phyloP scores from a whole-genome alignment of 2,113 vertebrate species.

The Carassius auratus region DNA sequence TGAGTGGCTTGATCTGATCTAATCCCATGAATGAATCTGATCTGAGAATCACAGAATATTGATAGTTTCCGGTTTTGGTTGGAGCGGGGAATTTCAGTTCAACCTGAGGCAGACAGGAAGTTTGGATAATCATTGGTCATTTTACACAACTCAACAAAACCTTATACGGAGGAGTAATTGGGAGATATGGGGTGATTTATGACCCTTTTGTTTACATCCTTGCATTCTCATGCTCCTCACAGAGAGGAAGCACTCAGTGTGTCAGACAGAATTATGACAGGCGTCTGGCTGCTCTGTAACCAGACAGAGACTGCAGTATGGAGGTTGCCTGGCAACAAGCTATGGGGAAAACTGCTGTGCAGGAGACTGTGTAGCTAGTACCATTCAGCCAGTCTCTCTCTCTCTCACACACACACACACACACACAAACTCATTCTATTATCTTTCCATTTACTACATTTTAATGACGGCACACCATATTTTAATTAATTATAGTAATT shows the following conservation, averaged over 20 bases:
- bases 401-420: background rate
- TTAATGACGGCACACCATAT: no score
- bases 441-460: background rate
- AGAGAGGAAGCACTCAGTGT: slow-evolving; percentile 17
- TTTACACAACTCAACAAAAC: background rate
- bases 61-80: slow-evolving; percentile 96
- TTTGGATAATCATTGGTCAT: background rate
- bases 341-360: slow-evolving; percentile 48
- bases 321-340: slow-evolving; percentile 74
- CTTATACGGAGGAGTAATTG: background rate
- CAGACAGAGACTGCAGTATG: slow-evolving; percentile 57
- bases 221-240: slow-evolving; percentile 7
- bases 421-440: background rate
- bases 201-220: slow-evolving; percentile 27
- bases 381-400: slow-evolving; percentile 8
- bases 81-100: slow-evolving; percentile 98
- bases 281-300: slow-evolving; percentile 35
- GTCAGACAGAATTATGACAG: slow-evolving; percentile 47
- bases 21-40: slow-evolving; percentile 96
- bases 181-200: background rate
- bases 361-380: slow-evolving; percentile 32
- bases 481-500: background rate
- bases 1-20: slow-evolving; percentile 95
- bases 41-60: slow-evolving; percentile 94
- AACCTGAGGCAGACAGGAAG: slow-evolving; percentile 76